Percentiles rank a stretch among this genome's conserved stretches.
Evolutionary conservation across 2,797 vertebrate genomes (phyloP).

Genomic region (Pantherophis vulpinus): DNA sequence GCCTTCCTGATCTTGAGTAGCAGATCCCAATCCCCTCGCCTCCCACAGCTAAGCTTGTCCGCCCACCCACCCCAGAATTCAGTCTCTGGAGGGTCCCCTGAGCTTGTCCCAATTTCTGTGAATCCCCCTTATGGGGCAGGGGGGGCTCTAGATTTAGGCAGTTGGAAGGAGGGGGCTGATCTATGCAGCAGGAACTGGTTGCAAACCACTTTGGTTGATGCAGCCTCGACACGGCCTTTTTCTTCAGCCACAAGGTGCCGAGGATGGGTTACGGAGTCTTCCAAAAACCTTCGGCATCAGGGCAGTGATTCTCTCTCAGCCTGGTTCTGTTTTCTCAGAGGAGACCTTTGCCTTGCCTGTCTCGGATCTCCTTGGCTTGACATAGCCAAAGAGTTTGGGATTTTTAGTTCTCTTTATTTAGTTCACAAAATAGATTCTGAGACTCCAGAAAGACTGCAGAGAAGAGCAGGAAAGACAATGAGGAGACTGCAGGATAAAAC

Average conservation of each 20-base stretch:
- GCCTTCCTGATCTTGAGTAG: background rate
- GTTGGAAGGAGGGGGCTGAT: background rate
- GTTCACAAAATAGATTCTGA: no score
- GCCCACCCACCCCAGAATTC: no score
- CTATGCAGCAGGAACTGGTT: background rate
- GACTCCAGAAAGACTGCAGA: no score
- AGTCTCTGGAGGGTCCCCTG: no score
- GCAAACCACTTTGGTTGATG: background rate
- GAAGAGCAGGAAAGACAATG: no score
- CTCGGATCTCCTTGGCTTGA: background rate
- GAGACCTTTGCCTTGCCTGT: background rate
- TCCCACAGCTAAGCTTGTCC: background rate
- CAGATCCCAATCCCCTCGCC: background rate
- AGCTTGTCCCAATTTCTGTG: background rate
- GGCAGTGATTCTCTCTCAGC: accelerated
- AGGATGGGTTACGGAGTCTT: background rate
- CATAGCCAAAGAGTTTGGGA: background rate
- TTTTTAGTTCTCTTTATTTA: background rate
- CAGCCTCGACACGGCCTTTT: background rate
- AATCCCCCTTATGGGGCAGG: background rate
- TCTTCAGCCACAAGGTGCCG: background rate
- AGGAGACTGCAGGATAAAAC: background rate
- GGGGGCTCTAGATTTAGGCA: background rate
- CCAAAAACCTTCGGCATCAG: background rate
- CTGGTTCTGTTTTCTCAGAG: background rate